A percentile compares a stretch with the other conserved stretches of the same genome.
Conservation (phyloP, 2,888 invertebrate genomes). For the Coleophora flavipennella region DNA sequence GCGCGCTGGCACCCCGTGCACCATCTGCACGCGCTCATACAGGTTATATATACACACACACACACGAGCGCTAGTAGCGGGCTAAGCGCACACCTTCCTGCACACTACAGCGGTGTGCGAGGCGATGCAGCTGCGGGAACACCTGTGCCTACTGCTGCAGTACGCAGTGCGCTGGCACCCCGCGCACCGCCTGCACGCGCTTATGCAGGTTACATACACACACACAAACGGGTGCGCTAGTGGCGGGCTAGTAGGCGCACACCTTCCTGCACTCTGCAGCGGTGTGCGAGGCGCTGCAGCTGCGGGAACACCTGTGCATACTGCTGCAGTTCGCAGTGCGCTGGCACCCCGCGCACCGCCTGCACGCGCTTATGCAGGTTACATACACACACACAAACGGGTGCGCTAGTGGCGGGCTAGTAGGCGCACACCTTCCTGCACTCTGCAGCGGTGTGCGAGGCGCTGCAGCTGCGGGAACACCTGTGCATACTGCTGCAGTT, state of each 20-base stretch:
- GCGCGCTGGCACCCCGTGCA: slow-evolving; percentile 30
- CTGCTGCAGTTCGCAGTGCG: too few relatives aligned
- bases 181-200: too few relatives aligned
- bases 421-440: slow-evolving; percentile 26
- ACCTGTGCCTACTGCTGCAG: slow-evolving; percentile 28
- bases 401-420: too few relatives aligned
- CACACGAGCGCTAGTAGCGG: neutral
- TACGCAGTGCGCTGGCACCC: slow-evolving; percentile 30
- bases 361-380: too few relatives aligned
- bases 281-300: too few relatives aligned
- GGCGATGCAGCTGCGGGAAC: slow-evolving; percentile 25
- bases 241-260: too few relatives aligned
- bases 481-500: slow-evolving; percentile 27
- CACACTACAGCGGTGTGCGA: slow-evolving; percentile 8
- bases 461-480: slow-evolving; percentile 27
- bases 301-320: too few relatives aligned
- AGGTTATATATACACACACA: slow-evolving; percentile 17
- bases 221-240: too few relatives aligned
- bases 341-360: too few relatives aligned
- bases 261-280: too few relatives aligned
- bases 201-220: too few relatives aligned
- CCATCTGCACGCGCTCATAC: slow-evolving; percentile 23
- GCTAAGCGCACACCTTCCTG: neutral
- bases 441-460: slow-evolving; percentile 17
- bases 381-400: too few relatives aligned